Base-by-base conservation (phyloP, 2,888 invertebrate genomes). In the Conus canariensis region DNA sequence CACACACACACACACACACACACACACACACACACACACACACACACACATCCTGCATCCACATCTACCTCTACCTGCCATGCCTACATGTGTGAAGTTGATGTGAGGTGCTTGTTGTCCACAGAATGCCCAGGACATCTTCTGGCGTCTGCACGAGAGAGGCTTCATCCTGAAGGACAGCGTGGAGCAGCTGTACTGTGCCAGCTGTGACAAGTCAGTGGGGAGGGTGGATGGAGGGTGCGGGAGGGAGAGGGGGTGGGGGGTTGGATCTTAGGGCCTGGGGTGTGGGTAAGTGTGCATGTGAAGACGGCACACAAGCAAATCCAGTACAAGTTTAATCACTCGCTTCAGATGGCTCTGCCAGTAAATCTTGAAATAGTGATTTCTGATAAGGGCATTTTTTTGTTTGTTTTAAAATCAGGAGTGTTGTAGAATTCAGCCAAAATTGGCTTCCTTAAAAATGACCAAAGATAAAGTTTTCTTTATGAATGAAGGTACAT, bases 121-220 rank as follows among this genome's bases (percentile, higher is more conserved):
- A 83, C 96, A 98, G 99, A 95, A 98, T 99, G 98, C 98, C 0
- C 99, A 99, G 96, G 97, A 97, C 91, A 97, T 99, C 95, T 99
- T 99, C 96, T 96, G 98, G 93, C 97, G 98, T 94, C 97, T 99
- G 25, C 97, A 98, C 93, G 97, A 98, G 12, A 98, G 98, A 94
- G 98, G 98, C 0, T 98, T 98, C 95, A 97, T 99, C 85, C 97
- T 97, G 83, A 97, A 97, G 0, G 98, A 99, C 95, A 97, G 98
- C 0, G 98, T 99, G 0, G 99, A 99, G 91, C 99, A 99, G 96
- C 97, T 99, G 83, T 97, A 98, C 86, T 99, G 99, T 96, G 97
- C 98, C 93, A 97, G 97, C 89, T 99, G 99, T 96, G 97, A 98
- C 95, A 97, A 98, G 95, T 92, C 58, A 45, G 59, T 83, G 58